Conservation (phyloP, 2,113 vertebrate genomes). For the Pedionomus torquatus region DNA sequence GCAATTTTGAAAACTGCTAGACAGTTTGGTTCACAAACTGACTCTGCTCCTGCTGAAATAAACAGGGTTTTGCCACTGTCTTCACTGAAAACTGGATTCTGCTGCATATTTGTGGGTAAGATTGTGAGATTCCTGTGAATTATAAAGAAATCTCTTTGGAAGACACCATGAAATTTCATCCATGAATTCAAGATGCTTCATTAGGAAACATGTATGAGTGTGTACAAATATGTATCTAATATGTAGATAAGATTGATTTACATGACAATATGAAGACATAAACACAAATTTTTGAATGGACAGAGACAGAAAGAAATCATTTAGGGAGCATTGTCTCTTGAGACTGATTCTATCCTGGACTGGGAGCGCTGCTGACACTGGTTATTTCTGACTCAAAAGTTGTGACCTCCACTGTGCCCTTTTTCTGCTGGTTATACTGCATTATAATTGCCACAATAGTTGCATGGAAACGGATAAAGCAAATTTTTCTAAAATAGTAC, state of each 20-base stretch:
- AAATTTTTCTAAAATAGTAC: not conserved
- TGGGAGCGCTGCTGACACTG: not conserved
- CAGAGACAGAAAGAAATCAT: not conserved
- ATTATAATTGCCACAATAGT: not conserved
- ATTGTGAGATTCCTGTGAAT: not conserved
- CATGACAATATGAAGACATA: not conserved
- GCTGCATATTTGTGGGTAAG: not conserved
- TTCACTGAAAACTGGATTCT: not conserved
- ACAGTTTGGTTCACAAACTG: not conserved
- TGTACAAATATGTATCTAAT: not conserved
- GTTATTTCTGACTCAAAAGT: not conserved
- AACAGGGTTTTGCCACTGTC: not conserved
- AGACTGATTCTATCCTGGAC: not conserved
- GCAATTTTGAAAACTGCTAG: not conserved
- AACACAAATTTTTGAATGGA: not conserved
- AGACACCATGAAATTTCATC: not conserved
- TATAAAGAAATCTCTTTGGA: not conserved
- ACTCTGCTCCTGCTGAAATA: not conserved
- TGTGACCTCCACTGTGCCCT: not conserved
- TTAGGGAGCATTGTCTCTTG: not conserved
- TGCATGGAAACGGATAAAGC: not conserved
- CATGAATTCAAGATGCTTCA: not conserved
- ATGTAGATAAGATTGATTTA: not conserved
- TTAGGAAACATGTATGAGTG: fast-evolving
- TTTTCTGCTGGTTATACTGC: not conserved